Base-by-base conservation (phyloP, 2,888 invertebrate genomes). In the Nemoura dubitans region DNA sequence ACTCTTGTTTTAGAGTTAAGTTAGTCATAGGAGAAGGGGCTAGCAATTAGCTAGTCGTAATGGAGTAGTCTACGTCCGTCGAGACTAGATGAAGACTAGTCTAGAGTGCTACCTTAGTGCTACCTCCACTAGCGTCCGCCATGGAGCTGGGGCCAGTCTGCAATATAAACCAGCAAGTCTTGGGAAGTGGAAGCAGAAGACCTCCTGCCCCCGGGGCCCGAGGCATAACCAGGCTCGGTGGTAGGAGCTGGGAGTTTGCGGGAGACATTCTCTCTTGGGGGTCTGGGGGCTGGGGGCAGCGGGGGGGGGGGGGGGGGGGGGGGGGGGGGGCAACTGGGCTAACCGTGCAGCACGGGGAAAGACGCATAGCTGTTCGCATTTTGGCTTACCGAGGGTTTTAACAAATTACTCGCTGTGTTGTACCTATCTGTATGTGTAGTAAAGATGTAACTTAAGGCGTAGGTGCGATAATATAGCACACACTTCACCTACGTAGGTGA, bases 351-450 rank as follows among this genome's bases (percentile, higher is more conserved):
- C n/a, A n/a, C n/a, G 76, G 76, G n/a, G 14, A 76, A 78, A 78
- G 78, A 78, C 78, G 25, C 78, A 78, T 78, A 25, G 78, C 59
- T 78, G 78, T n/a, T 27, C 28, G 78, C 25, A 78, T 28, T 78
- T 26, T 78, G 26, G 78, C 78, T 25, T 26, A 28, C 78, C 78
- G 25, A 26, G 78, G 78, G 78, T 78, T 78, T 78, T 78, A 25
- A 78, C 78, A 78, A 78, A 78, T 78, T 78, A 78, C 78, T 59
- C 1, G 16, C 16, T 7, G 59, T 59, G 59, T 21, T 59, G 59
- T 36, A 36, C 3, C 36, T n/a, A 36, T 36, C 36, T 36, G 36
- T 59, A 59, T 59, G 16, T n/a, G n/a, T n/a, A n/a, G 21, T 59
- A 59, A 59, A 59, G 59, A 59, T 59, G 21, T 59, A 59, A 21